Evolutionary conservation across 2,113 vertebrate species (phyloP), one percentile per base, ranked within the genome.

Genomic region (Lepisosteus osseus): DNA sequence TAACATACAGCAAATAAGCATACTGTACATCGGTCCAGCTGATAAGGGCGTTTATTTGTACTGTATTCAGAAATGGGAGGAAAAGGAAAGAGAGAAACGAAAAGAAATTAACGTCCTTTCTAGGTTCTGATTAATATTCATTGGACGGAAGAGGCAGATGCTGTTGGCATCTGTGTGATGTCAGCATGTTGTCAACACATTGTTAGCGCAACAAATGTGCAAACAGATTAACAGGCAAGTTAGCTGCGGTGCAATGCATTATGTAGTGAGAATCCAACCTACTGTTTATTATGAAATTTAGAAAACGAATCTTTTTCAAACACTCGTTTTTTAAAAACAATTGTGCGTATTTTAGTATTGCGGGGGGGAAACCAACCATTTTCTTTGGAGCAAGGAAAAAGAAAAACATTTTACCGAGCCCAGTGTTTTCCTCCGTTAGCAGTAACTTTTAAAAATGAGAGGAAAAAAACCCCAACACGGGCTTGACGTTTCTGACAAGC

Each of bases 121-220:
- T 47, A 62, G 56, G 17, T 55, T 65, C 68, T 42, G 67, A 83
- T 86, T 80, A 84, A 83, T 86, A 79, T 83, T 88, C 73, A 84
- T 74, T 82, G 76, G 59, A 63, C 77, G 72, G 71, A 80, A 83
- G 71, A 80, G 81, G 82, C 84, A 92, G 90, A 88, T 88, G 89
- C 76, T 81, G 69, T 65, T 86, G 83, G 87, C 89, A 88, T 91
- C 85, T 87, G 89, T 83, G 83, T 80, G 85, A 82, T 86, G 90
- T 90, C 90, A 90, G 83, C 80, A 69, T 84, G 84, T 86, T 90
- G 87, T 88, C 84, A 83, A 90, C 87, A 86, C 84, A 81, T 83
- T 87, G 89, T 89, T 88, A 90, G 88, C 77, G 61, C 74, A 43
- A 72, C 80, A 80, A 89, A 83, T 67, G 79, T 86, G 82, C 77